Evolutionary conservation across 92 coral and sea anemone species (phyloP), one percentile per base, ranked within the genome.

Genomic region (Actinernus sp.): DNA sequence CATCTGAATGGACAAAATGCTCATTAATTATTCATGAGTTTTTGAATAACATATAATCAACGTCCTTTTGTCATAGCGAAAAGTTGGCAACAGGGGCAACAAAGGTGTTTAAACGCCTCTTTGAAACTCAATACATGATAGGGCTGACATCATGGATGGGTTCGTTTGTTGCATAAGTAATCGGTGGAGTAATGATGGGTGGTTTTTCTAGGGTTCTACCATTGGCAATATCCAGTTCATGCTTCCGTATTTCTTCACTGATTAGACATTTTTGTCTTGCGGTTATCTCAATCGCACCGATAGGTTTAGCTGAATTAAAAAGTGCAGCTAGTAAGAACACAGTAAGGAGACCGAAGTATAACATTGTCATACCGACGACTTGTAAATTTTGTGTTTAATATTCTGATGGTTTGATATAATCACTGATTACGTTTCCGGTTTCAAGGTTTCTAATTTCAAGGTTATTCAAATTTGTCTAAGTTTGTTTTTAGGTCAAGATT

Each of bases 91-190:
- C 19, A 8, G 11, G 63, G 63, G 26, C 63, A 57, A 9, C 63
- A 30, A 57, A 57, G 36, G 16, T 31, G 19, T 57, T 57, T 0
- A 31, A 57, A 57, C 12, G 22, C 45, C 13, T 57, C 63, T 54
- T 54, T 54, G 61, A 54, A 54, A 54, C 61, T 23, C 33, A n/a
- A 24, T 57, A 31, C 3, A 57, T 57, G 26, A 23, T 20, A 17
- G 55, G 55, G 49, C 49, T 43, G 72, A 31, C 72, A 64, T 48
- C 6, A 28, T 43, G 49, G 49, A 4, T 43, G 49, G 49, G 49
- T 43, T 43, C 49, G 0, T 43, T 43, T 43, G 49, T n/a, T 43
- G 49, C 49, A 43, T 43, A 43, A 43, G 49, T 23, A 23, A 43
- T 43, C 1, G 49, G 49, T 43, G 49, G 49, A 43, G 49, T 43